Percentiles rank a stretch among this genome's conserved stretches.
phyloP scores from a whole-genome alignment of 1,140 invertebrate genomes.

The Telenomus remus region DNA sequence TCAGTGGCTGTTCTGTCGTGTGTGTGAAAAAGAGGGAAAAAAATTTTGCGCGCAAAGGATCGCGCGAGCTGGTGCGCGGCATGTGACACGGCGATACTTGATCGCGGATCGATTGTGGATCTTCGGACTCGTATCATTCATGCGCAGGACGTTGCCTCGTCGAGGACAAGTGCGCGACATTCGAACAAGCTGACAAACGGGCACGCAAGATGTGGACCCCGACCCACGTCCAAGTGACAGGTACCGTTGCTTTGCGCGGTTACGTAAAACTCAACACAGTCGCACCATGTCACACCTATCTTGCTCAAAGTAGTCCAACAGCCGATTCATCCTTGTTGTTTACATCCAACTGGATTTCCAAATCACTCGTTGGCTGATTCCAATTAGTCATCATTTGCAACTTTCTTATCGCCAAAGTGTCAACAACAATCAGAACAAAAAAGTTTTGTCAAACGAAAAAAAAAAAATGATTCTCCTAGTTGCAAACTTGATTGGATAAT shows the following conservation, averaged over 20 bases:
- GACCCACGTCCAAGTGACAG: constrained; percentile 89
- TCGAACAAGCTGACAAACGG: too few species aligned
- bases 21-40: too few species aligned
- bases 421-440: too few species aligned
- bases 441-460: too few species aligned
- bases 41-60: neutral
- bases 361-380: too few species aligned
- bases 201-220: constrained; percentile 83
- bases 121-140: neutral
- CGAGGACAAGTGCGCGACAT: neutral
- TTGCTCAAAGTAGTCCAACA: constrained; percentile 38
- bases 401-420: too few species aligned
- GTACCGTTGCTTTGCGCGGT: constrained; percentile 65
- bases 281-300: constrained; percentile 42
- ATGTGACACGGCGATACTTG: neutral
- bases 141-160: neutral
- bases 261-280: constrained; percentile 44
- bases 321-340: constrained; percentile 10
- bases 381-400: too few species aligned
- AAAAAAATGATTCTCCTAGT: too few species aligned
- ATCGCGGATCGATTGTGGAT: neutral
- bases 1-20: too few species aligned
- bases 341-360: constrained; percentile 14
- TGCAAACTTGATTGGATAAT: too few species aligned
- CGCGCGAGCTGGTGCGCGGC: neutral